Conservation (phyloP, 2,797 vertebrate species). For the Acanthurus lineatus region DNA sequence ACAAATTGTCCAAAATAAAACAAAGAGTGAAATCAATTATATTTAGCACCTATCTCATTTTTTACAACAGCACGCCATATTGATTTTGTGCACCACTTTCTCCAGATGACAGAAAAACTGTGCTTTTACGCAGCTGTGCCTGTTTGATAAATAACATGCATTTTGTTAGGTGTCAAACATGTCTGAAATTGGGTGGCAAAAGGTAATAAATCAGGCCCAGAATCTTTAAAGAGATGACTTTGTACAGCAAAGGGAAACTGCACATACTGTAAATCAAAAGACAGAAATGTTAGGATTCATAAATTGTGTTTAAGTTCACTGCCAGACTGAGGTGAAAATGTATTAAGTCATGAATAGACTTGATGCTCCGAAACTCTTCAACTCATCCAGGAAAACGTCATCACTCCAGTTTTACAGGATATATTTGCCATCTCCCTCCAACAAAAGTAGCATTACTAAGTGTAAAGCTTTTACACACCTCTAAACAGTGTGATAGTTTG, state of each 20-base stretch:
- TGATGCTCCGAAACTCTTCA: background rate
- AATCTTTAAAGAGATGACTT: background rate
- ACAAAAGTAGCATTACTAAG: background rate
- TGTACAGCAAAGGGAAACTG: constrained; percentile 16
- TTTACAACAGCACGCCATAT: background rate
- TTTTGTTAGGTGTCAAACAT: constrained; percentile 10
- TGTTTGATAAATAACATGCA: constrained; percentile 25
- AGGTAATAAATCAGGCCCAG: constrained; percentile 16
- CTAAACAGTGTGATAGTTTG: constrained; percentile 6
- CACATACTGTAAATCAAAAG: constrained; percentile 26
- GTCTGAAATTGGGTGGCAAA: constrained; percentile 15
- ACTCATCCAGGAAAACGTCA: constrained; percentile 13
- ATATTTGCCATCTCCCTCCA: background rate
- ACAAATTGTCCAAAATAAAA: background rate
- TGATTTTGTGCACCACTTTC: constrained; percentile 7
- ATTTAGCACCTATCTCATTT: background rate
- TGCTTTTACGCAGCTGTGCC: background rate
- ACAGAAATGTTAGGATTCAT: constrained; percentile 14
- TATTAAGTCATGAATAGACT: constrained; percentile 12
- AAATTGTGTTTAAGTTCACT: constrained; percentile 12
- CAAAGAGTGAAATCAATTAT: background rate
- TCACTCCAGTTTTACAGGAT: constrained; percentile 10
- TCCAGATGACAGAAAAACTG: constrained; percentile 22
- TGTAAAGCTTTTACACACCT: constrained; percentile 7
- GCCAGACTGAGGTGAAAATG: constrained; percentile 2